A percentile compares a stretch with the other conserved stretches of the same genome.
phyloP scores from a whole-genome alignment of 2,113 vertebrate genomes.

The Argyrosomus japonicus region DNA sequence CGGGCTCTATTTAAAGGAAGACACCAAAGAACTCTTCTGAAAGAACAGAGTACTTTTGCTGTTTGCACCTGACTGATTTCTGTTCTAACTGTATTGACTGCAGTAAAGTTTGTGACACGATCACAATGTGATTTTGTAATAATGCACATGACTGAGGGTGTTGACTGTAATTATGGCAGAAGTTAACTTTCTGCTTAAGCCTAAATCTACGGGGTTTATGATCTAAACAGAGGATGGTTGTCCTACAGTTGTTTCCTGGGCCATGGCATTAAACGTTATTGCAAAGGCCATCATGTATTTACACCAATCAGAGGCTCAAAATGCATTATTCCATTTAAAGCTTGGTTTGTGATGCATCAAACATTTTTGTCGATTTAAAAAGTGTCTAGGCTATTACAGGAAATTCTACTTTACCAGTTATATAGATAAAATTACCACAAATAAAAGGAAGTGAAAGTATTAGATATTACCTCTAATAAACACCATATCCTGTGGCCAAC shows the following conservation, averaged over 20 bases:
- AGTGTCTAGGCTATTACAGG: neutral
- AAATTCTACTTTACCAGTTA: neutral
- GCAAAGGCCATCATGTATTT: neutral
- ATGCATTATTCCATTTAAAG: neutral
- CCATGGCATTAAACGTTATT: neutral
- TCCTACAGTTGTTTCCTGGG: neutral
- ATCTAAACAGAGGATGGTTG: neutral
- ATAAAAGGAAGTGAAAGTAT: neutral
- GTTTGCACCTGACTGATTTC: constrained; percentile 43
- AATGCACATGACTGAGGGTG: constrained; percentile 18
- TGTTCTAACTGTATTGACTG: constrained; percentile 6
- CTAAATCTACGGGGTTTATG: no score
- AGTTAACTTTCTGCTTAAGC: neutral
- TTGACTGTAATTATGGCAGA: constrained; percentile 2
- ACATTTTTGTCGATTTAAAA: neutral
- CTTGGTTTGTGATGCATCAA: neutral
- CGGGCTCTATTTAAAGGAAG: constrained; percentile 75
- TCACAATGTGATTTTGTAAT: constrained; percentile 28
- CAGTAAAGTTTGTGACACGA: constrained; percentile 6
- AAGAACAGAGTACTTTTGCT: constrained; percentile 49
- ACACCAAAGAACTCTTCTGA: constrained; percentile 55
- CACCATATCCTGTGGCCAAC: neutral
- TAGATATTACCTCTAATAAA: neutral
- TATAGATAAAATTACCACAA: neutral
- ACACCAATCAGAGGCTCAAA: neutral